phyloP scores from a whole-genome alignment of 1,140 invertebrate genomes.

The Penaeus chinensis region DNA sequence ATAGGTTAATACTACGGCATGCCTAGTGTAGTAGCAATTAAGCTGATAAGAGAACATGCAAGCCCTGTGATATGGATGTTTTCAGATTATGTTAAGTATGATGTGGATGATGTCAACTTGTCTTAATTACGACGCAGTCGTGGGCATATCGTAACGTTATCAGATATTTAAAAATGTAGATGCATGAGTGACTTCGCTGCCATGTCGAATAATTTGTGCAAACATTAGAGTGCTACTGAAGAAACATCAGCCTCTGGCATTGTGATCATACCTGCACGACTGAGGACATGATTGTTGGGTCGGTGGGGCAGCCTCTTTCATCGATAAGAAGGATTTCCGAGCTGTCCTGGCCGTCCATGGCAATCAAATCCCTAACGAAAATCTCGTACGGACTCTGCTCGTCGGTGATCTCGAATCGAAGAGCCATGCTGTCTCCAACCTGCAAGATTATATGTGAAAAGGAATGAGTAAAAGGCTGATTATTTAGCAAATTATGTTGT shows the following conservation, averaged over 20 bases:
- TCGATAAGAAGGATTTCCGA: conserved; percentile 93
- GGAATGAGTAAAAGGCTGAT: neutral
- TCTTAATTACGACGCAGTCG: too few relatives aligned
- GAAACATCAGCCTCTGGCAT: too few relatives aligned
- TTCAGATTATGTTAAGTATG: too few relatives aligned
- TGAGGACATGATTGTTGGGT: conserved; percentile 92
- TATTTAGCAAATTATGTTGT: neutral
- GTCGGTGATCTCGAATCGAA: conserved; percentile 92
- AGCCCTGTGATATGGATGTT: too few relatives aligned
- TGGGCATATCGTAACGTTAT: too few relatives aligned
- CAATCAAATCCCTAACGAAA: conserved; percentile 91
- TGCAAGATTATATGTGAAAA: conserved; percentile 74
- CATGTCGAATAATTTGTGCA: neutral
- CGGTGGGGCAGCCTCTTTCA: conserved; percentile 90
- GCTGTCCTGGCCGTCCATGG: conserved; percentile 92
- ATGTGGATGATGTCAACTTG: too few relatives aligned
- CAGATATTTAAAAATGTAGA: too few relatives aligned
- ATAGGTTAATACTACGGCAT: too few relatives aligned
- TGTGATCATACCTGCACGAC: conserved; percentile 80
- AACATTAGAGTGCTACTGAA: neutral
- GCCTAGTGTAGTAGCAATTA: too few relatives aligned
- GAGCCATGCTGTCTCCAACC: conserved; percentile 89
- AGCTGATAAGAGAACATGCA: too few relatives aligned
- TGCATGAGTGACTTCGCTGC: too few relatives aligned
- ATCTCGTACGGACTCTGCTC: conserved; percentile 91